These are phyloP conservation scores for Catonia carolina DNA, from an alignment of 2,888 invertebrate genomes.

Conservation along the genomic window DNA sequence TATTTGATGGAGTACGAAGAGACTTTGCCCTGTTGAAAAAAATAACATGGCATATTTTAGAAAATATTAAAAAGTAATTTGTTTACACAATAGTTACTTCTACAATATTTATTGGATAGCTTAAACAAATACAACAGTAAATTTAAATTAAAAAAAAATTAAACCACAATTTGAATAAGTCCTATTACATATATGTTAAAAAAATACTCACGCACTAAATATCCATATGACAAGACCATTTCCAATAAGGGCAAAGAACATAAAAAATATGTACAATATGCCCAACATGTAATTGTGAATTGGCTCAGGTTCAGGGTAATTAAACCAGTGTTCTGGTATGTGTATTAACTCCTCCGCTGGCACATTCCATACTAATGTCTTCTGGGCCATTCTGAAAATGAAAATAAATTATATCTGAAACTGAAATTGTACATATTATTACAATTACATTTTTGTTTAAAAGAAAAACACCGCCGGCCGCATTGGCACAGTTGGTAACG, in stretches of 20 bases:
- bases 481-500: too few species aligned
- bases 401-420: neutral
- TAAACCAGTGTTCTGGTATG: conserved; percentile 73
- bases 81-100: too few species aligned
- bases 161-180: too few species aligned
- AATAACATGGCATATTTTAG: neutral
- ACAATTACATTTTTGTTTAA: neutral
- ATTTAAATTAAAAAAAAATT: too few species aligned
- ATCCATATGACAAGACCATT: conserved; percentile 83
- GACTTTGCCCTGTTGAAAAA: conserved; percentile 54
- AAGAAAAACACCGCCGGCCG: too few species aligned
- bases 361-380: conserved; percentile 54
- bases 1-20: conserved; percentile 72
- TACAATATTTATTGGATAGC: too few species aligned
- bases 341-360: conserved; percentile 66
- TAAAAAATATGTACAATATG: conserved; percentile 67
- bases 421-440: neutral
- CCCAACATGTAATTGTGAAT: conserved; percentile 74
- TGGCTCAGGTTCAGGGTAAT: conserved; percentile 71
- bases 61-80: too few species aligned
- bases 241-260: conserved; percentile 63
- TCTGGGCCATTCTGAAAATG: conserved; percentile 18
- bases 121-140: too few species aligned
- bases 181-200: too few species aligned
- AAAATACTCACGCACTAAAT: conserved; percentile 61